These are phyloP conservation scores for Tympanuchus pallidicinctus DNA, from an alignment of 2,113 vertebrate species.

Conservation along the genomic window DNA sequence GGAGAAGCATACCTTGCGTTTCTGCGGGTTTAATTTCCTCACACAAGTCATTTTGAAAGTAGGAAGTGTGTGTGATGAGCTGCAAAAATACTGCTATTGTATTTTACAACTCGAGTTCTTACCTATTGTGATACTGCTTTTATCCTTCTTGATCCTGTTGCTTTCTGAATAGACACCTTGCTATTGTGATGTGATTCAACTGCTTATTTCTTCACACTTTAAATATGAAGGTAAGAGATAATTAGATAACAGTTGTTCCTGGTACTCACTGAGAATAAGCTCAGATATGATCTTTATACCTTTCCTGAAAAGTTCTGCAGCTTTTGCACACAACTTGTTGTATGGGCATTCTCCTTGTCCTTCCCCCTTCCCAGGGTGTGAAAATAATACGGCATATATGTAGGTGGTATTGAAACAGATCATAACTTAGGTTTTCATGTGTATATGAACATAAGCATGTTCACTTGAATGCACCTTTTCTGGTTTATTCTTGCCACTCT, in stretches of 20 bases:
- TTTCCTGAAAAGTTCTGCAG: not conserved
- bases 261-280: not conserved
- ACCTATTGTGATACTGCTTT: not conserved
- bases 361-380: not conserved
- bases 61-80: not conserved
- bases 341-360: not conserved
- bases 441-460: rapidly evolving
- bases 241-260: not conserved
- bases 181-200: not conserved
- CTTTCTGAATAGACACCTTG: not conserved
- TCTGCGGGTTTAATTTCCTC: not conserved
- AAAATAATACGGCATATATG: not conserved
- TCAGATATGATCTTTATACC: not conserved
- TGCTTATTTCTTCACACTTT: not conserved
- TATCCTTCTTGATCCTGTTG: not conserved
- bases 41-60: not conserved
- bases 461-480: not conserved
- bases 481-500: not conserved
- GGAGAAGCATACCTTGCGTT: not conserved
- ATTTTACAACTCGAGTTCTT: not conserved
- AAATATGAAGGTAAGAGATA: not conserved
- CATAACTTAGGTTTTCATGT: not conserved
- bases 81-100: not conserved
- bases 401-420: not conserved
- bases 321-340: not conserved